Conservation (phyloP, 2,113 vertebrate species). For the Proteles cristata region DNA sequence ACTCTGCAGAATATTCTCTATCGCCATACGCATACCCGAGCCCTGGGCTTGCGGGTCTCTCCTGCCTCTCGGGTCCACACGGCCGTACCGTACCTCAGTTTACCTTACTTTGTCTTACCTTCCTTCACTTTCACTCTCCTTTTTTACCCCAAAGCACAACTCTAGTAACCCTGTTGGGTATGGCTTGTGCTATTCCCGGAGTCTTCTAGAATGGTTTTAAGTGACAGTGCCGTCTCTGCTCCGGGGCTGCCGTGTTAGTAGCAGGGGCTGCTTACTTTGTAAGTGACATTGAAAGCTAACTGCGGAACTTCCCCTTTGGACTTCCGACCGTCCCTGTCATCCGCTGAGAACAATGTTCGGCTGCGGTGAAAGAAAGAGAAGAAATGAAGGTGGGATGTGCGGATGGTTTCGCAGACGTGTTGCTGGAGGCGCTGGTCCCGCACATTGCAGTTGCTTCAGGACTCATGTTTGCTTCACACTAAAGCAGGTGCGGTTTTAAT, state of each 20-base stretch:
- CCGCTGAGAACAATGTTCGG: not conserved
- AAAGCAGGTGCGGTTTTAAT: not conserved
- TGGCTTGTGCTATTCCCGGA: constrained; percentile 34
- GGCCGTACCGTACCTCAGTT: not conserved
- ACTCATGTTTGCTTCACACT: not conserved
- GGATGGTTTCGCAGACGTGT: not conserved
- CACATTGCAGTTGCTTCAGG: not conserved
- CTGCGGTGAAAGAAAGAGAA: not conserved
- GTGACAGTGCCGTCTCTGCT: constrained; percentile 62
- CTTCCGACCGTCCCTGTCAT: not conserved
- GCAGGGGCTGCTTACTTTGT: constrained; percentile 68
- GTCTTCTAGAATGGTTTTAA: constrained; percentile 66
- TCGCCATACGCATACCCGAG: constrained; percentile 82
- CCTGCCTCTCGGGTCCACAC: not conserved
- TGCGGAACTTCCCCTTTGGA: not conserved
- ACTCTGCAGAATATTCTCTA: constrained; percentile 88
- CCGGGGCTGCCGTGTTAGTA: constrained; percentile 65
- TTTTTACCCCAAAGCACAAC: constrained; percentile 58
- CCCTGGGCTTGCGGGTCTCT: constrained; percentile 78
- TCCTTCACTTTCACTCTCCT: constrained; percentile 29
- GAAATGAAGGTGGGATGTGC: not conserved
- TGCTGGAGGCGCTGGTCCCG: not conserved
- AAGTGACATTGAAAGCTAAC: constrained; percentile 59
- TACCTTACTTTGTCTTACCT: not conserved
- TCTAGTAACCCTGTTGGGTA: constrained; percentile 60